Base-by-base conservation (phyloP, 2,113 vertebrate species). In the Okapia johnstoni region DNA sequence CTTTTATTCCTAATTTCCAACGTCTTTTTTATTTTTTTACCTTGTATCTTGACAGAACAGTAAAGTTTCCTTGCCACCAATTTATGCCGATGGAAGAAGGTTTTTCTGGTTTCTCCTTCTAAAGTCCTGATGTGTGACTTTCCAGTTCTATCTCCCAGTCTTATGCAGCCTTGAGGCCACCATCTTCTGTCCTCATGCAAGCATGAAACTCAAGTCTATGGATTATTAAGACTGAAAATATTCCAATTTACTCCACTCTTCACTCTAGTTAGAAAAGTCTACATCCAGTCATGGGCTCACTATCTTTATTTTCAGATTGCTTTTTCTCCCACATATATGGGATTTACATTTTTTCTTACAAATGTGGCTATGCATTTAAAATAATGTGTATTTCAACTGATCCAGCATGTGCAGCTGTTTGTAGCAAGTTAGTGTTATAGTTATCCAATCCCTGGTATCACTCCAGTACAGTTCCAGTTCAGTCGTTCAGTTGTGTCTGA, bases 401-500 rank as follows among this genome's bases (percentile, higher is more conserved):
- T 66, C 17, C 7, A 52, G 26, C 36, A 81, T 63, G 28, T 81
- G 60, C 3, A 50, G 58, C 46, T 63, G 7, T 81, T 81, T 52
- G 57, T 61, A 66, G 33, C 21, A 84, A 92, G 48, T 92, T 84
- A 55, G 14, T 55, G 43, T 84, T 84, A 70, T n/a, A 63, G 36
- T 60, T 85, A 36, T 91, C 21, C 33, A 16, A 55, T 46, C 28
- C 36, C 48, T 8, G 43, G 26, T 40, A 55, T 77, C 52, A 4
- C 11, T 43, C 85, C 17, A 85, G 14, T 6, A n/a, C 63, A 70
- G n/a, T 70, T 36, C 63, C n/a, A 70, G 19, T 70, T 70, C 63
- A 70, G n/a, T 19, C 1, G 0, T 36, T 36, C 63, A 70, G 10
- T 70, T 9, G 10, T 36, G 17, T 36, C 1, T 0, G 2, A 70